Conservation (phyloP, 2,888 invertebrate genomes). For the Tricholauxania praeusta region DNA sequence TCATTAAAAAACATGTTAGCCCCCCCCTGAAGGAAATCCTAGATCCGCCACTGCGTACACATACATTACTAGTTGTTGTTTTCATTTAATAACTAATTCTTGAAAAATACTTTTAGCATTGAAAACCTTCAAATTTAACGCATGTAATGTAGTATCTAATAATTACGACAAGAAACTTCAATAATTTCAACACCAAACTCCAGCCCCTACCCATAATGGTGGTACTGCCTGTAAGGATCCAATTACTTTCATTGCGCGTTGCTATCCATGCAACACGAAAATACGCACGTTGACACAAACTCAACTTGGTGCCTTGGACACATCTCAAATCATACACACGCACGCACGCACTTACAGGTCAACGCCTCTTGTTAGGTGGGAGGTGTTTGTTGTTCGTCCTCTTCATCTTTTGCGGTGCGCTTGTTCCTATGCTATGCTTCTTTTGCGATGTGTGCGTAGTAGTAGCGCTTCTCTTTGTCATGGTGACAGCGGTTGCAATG, state of each 20-base stretch:
- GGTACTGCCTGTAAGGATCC: neutral
- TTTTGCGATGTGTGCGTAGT: neutral
- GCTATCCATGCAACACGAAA: neutral
- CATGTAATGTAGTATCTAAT: too few relatives aligned
- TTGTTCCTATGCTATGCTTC: too few relatives aligned
- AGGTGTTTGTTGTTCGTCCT: neutral
- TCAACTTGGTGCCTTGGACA: neutral
- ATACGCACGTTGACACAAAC: neutral
- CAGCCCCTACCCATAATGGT: too few relatives aligned
- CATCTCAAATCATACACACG: neutral
- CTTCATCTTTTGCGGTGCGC: neutral
- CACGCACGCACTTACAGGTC: conserved; percentile 6
- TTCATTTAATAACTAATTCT: too few relatives aligned
- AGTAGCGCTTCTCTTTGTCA: conserved; percentile 5
- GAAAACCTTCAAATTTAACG: too few relatives aligned
- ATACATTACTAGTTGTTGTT: too few relatives aligned
- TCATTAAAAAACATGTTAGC: too few relatives aligned
- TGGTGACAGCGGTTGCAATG: conserved; percentile 20
- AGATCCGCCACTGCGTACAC: too few relatives aligned
- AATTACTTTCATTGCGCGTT: conserved; percentile 3
- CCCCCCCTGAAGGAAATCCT: too few relatives aligned
- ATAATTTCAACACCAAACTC: too few relatives aligned
- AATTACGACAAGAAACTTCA: too few relatives aligned
- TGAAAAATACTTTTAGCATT: too few relatives aligned
- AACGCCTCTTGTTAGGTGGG: neutral